phyloP scores from a whole-genome alignment of 2,113 vertebrate species.

The Castor canadensis region DNA sequence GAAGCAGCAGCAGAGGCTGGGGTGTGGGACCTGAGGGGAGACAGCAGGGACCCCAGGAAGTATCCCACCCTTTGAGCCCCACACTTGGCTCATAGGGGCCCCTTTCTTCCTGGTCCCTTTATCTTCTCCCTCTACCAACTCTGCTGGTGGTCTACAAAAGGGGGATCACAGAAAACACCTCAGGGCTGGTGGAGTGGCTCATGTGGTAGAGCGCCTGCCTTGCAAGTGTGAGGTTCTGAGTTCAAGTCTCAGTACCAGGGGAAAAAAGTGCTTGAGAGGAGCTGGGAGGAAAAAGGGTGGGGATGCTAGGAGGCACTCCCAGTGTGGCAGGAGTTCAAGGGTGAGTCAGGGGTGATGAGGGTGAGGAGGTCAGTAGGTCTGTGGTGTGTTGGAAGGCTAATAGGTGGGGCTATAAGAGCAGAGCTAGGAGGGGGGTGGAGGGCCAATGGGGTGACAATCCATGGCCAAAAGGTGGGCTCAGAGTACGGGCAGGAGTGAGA shows the following conservation, averaged over 20 bases:
- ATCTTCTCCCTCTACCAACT: background rate
- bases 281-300: background rate
- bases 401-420: background rate
- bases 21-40: background rate
- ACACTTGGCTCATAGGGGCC: background rate
- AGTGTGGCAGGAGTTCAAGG: background rate
- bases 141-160: background rate
- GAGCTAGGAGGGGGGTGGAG: background rate
- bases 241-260: no score
- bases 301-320: background rate
- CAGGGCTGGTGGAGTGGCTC: no score
- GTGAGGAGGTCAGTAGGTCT: background rate
- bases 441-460: background rate
- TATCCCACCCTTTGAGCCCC: background rate
- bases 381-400: background rate
- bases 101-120: background rate
- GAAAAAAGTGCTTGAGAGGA: no score
- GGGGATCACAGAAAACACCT: background rate
- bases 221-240: no score
- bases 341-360: constrained; percentile 30
- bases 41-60: background rate
- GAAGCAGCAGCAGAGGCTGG: constrained; percentile 6
- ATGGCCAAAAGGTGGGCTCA: background rate
- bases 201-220: no score
- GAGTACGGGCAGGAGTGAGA: rapidly evolving